These are phyloP conservation scores for Pandion haliaetus DNA, from an alignment of 2,113 vertebrate genomes.

Conservation along the genomic window DNA sequence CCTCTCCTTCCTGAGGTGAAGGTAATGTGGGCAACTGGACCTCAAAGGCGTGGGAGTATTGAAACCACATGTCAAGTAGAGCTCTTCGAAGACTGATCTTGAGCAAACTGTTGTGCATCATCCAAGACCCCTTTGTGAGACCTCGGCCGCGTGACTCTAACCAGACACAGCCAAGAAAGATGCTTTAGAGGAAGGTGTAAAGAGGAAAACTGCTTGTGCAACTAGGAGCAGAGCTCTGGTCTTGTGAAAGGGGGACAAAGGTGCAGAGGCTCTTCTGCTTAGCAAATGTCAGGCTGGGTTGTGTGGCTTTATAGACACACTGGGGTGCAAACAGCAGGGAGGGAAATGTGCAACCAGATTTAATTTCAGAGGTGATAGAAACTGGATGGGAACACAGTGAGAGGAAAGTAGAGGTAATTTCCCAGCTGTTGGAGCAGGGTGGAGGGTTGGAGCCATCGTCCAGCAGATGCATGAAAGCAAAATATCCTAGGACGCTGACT, in stretches of 20 bases:
- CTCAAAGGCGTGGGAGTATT: background rate
- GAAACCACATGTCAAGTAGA: background rate
- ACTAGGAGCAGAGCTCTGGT: background rate
- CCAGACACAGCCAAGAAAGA: background rate
- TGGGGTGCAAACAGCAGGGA: background rate
- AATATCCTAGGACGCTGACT: background rate
- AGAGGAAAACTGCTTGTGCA: background rate
- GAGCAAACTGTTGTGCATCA: background rate
- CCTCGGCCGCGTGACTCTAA: background rate
- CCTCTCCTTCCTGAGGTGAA: background rate
- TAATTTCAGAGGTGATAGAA: background rate
- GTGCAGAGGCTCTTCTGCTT: too few relatives aligned
- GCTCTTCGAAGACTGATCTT: background rate
- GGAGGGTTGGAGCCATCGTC: background rate
- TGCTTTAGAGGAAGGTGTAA: background rate
- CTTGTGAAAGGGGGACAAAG: background rate
- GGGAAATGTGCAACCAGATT: background rate
- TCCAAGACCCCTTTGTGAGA: background rate
- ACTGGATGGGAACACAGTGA: background rate
- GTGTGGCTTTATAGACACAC: background rate
- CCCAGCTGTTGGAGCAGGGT: background rate
- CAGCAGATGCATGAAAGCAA: background rate
- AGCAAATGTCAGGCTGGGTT: background rate
- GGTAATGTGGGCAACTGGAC: background rate
- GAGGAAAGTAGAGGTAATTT: background rate